Conservation (phyloP, 2,888 invertebrate species). For the Hylaea fasciaria region DNA sequence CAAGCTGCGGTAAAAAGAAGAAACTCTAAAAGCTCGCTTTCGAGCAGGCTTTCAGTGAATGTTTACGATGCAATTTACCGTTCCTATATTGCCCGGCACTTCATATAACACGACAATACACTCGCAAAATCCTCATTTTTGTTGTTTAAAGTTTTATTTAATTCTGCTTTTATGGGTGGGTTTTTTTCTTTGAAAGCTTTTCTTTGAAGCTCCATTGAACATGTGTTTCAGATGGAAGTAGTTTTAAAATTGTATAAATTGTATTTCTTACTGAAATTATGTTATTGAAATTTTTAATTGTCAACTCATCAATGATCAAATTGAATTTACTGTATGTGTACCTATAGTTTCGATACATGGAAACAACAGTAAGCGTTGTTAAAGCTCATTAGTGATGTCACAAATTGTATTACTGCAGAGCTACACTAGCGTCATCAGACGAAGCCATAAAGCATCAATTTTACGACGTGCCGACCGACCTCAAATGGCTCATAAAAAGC, state of each 20-base stretch:
- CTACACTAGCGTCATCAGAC: constrained; percentile 80
- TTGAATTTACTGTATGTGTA: too few species aligned
- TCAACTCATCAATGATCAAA: neutral
- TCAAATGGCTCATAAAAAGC: constrained; percentile 78
- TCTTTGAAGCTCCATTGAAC: neutral
- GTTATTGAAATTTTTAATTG: too few species aligned
- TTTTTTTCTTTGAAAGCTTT: constrained; percentile 19
- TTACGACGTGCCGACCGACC: constrained; percentile 78
- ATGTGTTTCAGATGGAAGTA: neutral
- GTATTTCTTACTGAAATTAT: too few species aligned
- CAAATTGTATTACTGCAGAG: constrained; percentile 48
- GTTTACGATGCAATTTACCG: constrained; percentile 81
- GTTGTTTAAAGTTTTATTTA: constrained; percentile 52
- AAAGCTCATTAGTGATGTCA: neutral
- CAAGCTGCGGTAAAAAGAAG: constrained; percentile 51
- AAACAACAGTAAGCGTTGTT: neutral
- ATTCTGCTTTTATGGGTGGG: constrained; percentile 42
- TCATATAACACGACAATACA: constrained; percentile 75
- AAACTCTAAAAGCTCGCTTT: constrained; percentile 45
- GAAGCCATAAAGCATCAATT: constrained; percentile 75
- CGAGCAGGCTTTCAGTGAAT: constrained; percentile 60
- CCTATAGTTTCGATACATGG: neutral
- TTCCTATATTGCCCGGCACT: constrained; percentile 76
- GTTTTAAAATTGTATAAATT: too few species aligned
- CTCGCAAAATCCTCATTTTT: constrained; percentile 62